Percentiles rank a stretch among this genome's conserved stretches.
These are phyloP conservation scores for Myotis pilosus DNA, from an alignment of 2,797 vertebrate genomes.

Conservation along the genomic window DNA sequence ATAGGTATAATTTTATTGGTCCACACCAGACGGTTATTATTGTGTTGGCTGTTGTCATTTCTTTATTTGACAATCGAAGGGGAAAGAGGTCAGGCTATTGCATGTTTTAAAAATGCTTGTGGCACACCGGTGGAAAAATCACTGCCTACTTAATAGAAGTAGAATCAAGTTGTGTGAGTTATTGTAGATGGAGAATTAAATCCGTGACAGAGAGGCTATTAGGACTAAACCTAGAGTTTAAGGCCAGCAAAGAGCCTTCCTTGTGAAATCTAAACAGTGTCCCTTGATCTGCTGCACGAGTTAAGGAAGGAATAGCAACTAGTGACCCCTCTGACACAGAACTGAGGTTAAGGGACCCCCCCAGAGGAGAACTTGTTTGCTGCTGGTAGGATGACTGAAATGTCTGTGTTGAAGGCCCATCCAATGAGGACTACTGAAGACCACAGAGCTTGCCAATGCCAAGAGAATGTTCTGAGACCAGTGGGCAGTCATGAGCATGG, in stretches of 20 bases:
- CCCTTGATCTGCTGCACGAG: neutral
- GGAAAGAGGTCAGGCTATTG: neutral
- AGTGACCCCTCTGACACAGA: neutral
- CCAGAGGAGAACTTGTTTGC: neutral
- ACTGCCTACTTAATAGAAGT: neutral
- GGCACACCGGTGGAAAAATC: neutral
- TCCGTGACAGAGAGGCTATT: neutral
- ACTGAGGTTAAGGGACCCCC: neutral
- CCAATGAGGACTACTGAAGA: neutral
- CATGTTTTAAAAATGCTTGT: neutral
- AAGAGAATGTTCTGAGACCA: neutral
- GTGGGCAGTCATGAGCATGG: accelerated
- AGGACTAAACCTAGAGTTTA: neutral
- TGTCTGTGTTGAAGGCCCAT: neutral
- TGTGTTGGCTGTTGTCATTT: neutral
- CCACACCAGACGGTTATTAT: neutral
- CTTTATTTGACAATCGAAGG: neutral
- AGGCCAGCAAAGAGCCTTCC: neutral
- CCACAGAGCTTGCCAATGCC: neutral
- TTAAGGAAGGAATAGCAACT: neutral
- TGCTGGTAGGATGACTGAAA: neutral
- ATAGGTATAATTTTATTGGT: neutral
- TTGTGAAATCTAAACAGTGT: neutral
- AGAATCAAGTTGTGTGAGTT: neutral
- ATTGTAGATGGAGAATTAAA: neutral